Evolutionary conservation across 2,797 vertebrate species (phyloP).

Genomic region (Sebastes itinus): DNA sequence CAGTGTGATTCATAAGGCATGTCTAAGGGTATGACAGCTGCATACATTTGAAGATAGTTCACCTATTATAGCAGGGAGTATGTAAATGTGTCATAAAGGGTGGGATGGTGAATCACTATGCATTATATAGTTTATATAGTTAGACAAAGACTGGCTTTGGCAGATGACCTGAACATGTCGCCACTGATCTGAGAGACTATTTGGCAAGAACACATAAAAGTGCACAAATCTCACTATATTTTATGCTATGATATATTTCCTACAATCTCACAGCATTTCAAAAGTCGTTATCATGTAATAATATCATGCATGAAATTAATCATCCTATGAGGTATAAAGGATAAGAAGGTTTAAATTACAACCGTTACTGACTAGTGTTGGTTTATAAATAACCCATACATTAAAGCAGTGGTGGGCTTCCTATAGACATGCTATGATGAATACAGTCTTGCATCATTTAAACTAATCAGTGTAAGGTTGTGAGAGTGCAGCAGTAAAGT

Average conservation of each 20-base stretch:
- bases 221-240: neutral
- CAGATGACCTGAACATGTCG: neutral
- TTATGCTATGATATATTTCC: neutral
- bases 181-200: neutral
- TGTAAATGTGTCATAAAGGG: neutral
- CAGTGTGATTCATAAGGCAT: conserved; percentile 22
- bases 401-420: neutral
- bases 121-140: neutral
- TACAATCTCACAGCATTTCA: neutral
- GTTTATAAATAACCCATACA: neutral
- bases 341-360: neutral
- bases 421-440: neutral
- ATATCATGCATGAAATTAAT: neutral
- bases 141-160: neutral
- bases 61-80: conserved; percentile 14
- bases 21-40: conserved; percentile 16
- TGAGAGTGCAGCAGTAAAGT: neutral
- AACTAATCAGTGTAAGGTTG: neutral
- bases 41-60: conserved; percentile 31
- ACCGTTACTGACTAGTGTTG: neutral
- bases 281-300: neutral
- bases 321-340: neutral
- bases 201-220: neutral
- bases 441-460: neutral
- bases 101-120: neutral